phyloP scores from a whole-genome alignment of 1,140 invertebrate genomes.

The Nebria ingens region DNA sequence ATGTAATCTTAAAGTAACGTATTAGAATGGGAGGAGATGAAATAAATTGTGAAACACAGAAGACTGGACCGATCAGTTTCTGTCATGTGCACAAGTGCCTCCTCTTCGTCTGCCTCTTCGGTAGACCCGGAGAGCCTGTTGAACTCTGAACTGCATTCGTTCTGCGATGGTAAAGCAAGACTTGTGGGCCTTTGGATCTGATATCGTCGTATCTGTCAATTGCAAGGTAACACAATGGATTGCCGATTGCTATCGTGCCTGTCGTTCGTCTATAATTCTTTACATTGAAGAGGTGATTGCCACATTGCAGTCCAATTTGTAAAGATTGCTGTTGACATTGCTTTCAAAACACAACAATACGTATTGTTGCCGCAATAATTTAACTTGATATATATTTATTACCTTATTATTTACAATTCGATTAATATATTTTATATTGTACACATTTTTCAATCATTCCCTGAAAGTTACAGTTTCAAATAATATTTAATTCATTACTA shows the following conservation, averaged over 20 bases:
- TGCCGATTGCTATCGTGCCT: neutral
- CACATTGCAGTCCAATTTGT: neutral
- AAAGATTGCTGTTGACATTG: neutral
- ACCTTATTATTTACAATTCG: no score
- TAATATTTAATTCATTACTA: no score
- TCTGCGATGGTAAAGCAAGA: neutral
- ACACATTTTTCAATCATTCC: no score
- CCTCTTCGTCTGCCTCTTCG: no score
- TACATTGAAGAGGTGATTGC: neutral
- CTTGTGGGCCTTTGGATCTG: neutral
- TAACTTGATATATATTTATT: no score
- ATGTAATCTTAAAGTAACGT: no score
- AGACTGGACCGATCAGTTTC: neutral
- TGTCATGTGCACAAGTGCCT: neutral
- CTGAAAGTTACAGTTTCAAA: no score
- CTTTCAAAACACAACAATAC: no score
- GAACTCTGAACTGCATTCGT: neutral
- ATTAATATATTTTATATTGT: no score
- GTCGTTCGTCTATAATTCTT: neutral
- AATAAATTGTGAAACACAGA: no score
- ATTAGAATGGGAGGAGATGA: no score
- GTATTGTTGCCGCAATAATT: no score
- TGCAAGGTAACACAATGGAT: neutral
- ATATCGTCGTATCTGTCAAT: neutral
- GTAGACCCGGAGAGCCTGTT: neutral